Evolutionary conservation across 2,888 invertebrate genomes (phyloP).

Genomic region (Cerastis leucographa): DNA sequence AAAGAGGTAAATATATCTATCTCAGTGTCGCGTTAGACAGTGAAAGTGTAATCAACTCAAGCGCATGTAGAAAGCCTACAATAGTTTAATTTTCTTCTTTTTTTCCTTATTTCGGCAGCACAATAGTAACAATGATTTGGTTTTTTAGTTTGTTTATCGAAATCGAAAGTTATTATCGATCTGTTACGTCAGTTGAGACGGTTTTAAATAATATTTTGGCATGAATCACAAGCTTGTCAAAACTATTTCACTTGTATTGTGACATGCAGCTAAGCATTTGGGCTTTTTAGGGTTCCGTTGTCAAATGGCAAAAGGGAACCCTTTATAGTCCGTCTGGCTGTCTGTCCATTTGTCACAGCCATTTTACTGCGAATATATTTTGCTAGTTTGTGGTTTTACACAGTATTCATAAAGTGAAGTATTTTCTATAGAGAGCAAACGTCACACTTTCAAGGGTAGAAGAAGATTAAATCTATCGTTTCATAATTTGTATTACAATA

Average conservation of each 20-base stretch:
- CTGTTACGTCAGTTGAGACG: constrained; percentile 54
- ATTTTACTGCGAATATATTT: too few relatives aligned
- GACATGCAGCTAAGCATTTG: not conserved
- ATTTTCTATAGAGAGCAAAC: not conserved
- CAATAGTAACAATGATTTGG: constrained; percentile 70
- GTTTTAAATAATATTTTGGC: constrained; percentile 43
- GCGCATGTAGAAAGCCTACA: constrained; percentile 73
- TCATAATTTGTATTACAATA: not conserved
- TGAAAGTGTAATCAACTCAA: constrained; percentile 74
- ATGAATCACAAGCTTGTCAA: constrained; percentile 15
- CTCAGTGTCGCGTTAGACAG: constrained; percentile 61
- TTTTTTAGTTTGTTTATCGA: constrained; percentile 70
- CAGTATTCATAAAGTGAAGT: not conserved
- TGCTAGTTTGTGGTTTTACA: not conserved
- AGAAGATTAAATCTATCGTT: not conserved
- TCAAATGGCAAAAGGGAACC: not conserved
- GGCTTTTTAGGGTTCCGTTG: not conserved
- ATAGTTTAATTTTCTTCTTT: constrained; percentile 66
- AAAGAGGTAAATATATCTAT: constrained; percentile 56
- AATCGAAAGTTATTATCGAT: constrained; percentile 79
- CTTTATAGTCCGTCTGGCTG: too few relatives aligned
- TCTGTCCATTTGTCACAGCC: too few relatives aligned
- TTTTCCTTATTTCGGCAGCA: constrained; percentile 67
- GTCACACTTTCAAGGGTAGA: not conserved
- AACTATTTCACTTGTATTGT: not conserved